phyloP scores from a whole-genome alignment of 2,797 vertebrate species.

The Bradypus variegatus region DNA sequence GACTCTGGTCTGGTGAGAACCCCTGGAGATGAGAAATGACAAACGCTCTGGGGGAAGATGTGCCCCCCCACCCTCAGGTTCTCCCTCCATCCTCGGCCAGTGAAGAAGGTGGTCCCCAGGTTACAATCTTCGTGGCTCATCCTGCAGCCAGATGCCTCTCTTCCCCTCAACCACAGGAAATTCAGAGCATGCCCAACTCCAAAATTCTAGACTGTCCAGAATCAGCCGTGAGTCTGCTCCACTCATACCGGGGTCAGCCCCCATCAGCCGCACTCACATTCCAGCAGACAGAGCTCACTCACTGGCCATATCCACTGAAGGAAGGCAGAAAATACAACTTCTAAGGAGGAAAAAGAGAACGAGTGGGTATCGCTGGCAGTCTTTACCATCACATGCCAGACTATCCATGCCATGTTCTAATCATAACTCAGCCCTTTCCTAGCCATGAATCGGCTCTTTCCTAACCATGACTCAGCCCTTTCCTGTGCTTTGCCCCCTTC shows the following conservation, averaged over 20 bases:
- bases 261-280: not conserved
- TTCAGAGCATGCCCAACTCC: not conserved
- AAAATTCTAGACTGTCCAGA: not conserved
- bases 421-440: not conserved
- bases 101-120: not conserved
- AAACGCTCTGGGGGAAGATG: not conserved
- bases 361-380: not conserved
- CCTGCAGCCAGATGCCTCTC: not conserved
- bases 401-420: not conserved
- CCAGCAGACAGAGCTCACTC: too few relatives aligned
- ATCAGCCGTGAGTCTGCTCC: not conserved
- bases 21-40: not conserved
- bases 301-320: not conserved
- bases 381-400: not conserved
- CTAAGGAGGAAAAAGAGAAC: not conserved
- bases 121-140: not conserved
- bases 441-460: not conserved
- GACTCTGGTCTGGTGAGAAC: too few relatives aligned
- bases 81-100: not conserved
- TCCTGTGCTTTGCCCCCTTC: not conserved
- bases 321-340: not conserved
- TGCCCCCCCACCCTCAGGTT: not conserved
- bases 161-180: not conserved
- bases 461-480: not conserved
- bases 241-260: not conserved